phyloP scores from a whole-genome alignment of 1,140 invertebrate species.

The Zaprionus gabonicus region DNA sequence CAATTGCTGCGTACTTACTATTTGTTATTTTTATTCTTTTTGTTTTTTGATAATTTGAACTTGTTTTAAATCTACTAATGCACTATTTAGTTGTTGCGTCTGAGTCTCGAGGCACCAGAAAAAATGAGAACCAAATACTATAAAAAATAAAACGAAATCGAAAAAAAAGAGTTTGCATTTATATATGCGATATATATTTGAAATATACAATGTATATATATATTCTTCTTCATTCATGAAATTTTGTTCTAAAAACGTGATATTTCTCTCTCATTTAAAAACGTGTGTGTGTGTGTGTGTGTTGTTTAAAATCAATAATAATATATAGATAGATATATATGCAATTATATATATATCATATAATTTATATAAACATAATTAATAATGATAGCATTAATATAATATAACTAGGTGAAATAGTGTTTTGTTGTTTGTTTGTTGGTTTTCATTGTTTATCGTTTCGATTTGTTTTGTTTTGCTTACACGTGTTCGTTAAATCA shows the following conservation, averaged over 20 bases:
- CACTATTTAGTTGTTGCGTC: constrained; percentile 76
- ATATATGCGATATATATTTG: constrained; percentile 64
- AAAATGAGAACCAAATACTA: constrained; percentile 19
- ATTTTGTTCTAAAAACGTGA: constrained; percentile 76
- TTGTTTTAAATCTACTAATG: constrained; percentile 76
- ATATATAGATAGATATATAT: constrained; percentile 34
- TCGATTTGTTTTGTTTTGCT: constrained; percentile 11
- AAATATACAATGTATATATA: constrained; percentile 55
- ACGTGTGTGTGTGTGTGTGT: constrained; percentile 27
- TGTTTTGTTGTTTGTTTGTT: constrained; percentile 38
- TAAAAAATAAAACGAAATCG: constrained; percentile 43
- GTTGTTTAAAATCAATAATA: constrained; percentile 67
- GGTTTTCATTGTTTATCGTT: constrained; percentile 29
- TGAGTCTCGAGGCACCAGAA: constrained; percentile 57
- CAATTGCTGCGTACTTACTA: constrained; percentile 32
- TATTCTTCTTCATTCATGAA: constrained; percentile 50
- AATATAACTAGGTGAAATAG: constrained; percentile 64
- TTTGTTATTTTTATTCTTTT: neutral
- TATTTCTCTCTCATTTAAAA: constrained; percentile 44
- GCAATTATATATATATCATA: constrained; percentile 13
- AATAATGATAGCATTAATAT: constrained; percentile 40
- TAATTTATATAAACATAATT: constrained; percentile 63
- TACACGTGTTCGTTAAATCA: constrained; percentile 5
- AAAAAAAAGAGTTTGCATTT: constrained; percentile 44
- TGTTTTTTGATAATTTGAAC: constrained; percentile 50